phyloP scores from a whole-genome alignment of 1,140 invertebrate species.

The Gerris buenoi region DNA sequence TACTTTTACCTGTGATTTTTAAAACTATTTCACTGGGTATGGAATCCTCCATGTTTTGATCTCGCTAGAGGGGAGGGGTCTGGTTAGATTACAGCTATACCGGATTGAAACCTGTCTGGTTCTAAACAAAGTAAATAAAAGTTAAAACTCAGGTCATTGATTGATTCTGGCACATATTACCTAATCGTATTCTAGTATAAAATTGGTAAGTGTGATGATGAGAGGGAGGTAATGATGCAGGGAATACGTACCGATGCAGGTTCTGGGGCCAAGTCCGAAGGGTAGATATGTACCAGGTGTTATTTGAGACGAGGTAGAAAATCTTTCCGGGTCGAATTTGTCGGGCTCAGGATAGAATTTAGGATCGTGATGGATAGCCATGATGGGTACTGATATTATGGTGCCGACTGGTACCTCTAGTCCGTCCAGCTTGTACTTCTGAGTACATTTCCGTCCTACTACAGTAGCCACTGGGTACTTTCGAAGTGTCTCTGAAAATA shows the following conservation, averaged over 20 bases:
- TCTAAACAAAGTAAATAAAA: no score
- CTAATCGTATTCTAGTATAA: no score
- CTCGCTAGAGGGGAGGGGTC: no score
- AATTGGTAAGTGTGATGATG: no score
- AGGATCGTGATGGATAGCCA: constrained; percentile 40
- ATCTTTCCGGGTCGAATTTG: constrained; percentile 38
- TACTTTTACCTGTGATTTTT: no score
- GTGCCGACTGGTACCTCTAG: constrained; percentile 33
- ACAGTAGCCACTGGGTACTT: constrained; percentile 33
- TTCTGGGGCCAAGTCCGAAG: constrained; percentile 44
- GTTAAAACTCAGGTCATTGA: no score
- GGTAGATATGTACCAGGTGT: constrained; percentile 31
- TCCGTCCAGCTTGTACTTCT: constrained; percentile 34
- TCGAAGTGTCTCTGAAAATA: constrained; percentile 27
- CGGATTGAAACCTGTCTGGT: no score
- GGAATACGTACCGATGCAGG: constrained; percentile 46
- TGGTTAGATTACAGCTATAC: no score
- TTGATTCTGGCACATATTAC: no score
- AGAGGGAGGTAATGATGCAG: no score
- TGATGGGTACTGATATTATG: constrained; percentile 37
- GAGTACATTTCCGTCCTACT: constrained; percentile 30
- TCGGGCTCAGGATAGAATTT: constrained; percentile 38
- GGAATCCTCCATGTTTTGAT: no score
- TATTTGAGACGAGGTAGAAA: constrained; percentile 31
- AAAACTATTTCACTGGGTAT: no score